Conservation (phyloP, 2,888 invertebrate genomes). For the Pammene fasciana region DNA sequence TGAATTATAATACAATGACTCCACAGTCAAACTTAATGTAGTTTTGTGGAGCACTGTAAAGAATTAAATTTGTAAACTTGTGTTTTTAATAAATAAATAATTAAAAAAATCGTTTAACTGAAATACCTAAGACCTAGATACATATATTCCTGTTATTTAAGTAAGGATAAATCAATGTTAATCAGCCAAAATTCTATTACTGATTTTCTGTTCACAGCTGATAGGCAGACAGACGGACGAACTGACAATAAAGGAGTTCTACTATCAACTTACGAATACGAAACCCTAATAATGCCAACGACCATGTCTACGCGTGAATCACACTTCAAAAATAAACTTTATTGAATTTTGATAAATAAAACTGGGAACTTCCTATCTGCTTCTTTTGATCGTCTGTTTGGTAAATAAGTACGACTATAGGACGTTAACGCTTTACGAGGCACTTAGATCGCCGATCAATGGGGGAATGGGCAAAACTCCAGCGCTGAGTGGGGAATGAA, state of each 20-base stretch:
- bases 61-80: too few species aligned
- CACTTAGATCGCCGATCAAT: conserved; percentile 34
- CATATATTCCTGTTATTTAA: too few species aligned
- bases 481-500: conserved; percentile 37
- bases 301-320: conserved; percentile 29
- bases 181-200: too few species aligned
- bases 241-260: not conserved
- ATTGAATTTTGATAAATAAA: conserved; percentile 34
- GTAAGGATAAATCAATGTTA: too few species aligned
- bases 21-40: too few species aligned
- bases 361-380: conserved; percentile 17
- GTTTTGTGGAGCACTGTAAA: too few species aligned
- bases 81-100: too few species aligned
- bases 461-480: conserved; percentile 38
- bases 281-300: conserved; percentile 16
- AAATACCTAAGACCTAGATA: too few species aligned
- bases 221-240: too few species aligned
- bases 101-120: too few species aligned
- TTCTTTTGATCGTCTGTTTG: conserved; percentile 38
- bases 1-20: too few species aligned
- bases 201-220: too few species aligned
- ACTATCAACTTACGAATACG: not conserved
- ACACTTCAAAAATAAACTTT: conserved; percentile 23
- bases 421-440: conserved; percentile 35
- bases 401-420: conserved; percentile 34